Base-by-base conservation (phyloP, 1,140 invertebrate species). In the Latrodectus geometricus region DNA sequence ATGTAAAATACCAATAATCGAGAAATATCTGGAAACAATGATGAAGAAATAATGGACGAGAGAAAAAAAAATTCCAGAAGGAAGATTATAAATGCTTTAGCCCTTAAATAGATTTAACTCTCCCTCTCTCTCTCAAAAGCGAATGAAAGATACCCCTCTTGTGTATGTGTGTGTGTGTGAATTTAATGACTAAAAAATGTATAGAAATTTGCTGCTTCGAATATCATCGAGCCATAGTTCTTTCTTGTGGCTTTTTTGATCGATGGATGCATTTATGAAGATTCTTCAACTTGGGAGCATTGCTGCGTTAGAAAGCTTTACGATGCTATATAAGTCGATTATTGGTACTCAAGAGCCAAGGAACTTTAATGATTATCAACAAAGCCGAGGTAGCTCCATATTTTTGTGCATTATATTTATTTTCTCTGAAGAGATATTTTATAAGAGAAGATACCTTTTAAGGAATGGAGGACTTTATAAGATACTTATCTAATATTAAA, bases 301-400 rank as follows among this genome's bases (percentile, higher is more conserved):
- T 20, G 54, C 49, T 78, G 75, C 49, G 50, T 69, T 75, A 56
- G 52, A 21, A 21, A 70, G 75, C 52, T 85, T 85, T 77, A 77
- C 66, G 83, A 78, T 50, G 68, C 65, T 49, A 66, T 70, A 77
- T 86, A 86, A 77, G 83, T 78, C 75, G 83, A 78, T 86, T 86
- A 86, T 86, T 86, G 82, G 52, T 14, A 68, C 73, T 69, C 73
- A 77, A 70, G 50, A 77, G 66, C 74, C 74, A 86, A 78, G 65
- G n/a, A 78, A 78, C 65, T 86, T 86, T 86, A 86, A 86, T 86
- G 83, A 86, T 77, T 65, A 70, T 83, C 83, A 72, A 78, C 66
- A 61, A 78, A 78, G 49, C 66, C 7, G 73, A 78, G 48, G 23
- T 9, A 61, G 83, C n/a, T 77, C 56, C 49, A 66, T 69, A 76